These are phyloP conservation scores for Cercocebus atys DNA, from an alignment of 2,113 vertebrate genomes.

Conservation along the genomic window DNA sequence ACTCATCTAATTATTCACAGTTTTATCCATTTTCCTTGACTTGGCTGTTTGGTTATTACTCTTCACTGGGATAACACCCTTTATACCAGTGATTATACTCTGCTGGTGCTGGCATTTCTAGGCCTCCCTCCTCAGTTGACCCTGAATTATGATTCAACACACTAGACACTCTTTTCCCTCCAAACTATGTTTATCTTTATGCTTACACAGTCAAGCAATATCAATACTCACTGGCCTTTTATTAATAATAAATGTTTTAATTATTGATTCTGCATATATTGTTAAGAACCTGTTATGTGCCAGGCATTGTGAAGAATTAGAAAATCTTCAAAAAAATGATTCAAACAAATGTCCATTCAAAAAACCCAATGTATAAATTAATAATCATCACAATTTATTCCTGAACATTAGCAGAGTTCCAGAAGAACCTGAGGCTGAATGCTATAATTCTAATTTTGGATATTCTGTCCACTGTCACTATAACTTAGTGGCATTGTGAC, in stretches of 20 bases:
- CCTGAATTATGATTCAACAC: neutral
- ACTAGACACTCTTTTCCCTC: neutral
- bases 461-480: neutral
- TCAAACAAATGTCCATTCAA: neutral
- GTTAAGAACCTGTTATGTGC: neutral
- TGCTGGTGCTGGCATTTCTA: neutral
- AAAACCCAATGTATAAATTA: neutral
- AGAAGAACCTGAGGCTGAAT: neutral
- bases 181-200: neutral
- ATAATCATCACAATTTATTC: neutral
- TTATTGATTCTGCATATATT: constrained; percentile 17
- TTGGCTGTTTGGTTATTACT: neutral
- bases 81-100: neutral
- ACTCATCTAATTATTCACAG: neutral
- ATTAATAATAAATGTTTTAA: neutral
- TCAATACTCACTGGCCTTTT: neutral
- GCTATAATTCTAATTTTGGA: neutral
- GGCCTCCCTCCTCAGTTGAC: neutral
- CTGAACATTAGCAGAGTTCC: neutral
- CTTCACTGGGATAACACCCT: neutral
- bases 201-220: neutral
- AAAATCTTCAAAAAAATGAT: neutral
- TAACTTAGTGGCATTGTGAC: neutral
- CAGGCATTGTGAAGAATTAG: neutral
- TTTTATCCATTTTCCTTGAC: neutral